Evolutionary conservation across 2,113 vertebrate species (phyloP).

Genomic region (Gavia stellata): DNA sequence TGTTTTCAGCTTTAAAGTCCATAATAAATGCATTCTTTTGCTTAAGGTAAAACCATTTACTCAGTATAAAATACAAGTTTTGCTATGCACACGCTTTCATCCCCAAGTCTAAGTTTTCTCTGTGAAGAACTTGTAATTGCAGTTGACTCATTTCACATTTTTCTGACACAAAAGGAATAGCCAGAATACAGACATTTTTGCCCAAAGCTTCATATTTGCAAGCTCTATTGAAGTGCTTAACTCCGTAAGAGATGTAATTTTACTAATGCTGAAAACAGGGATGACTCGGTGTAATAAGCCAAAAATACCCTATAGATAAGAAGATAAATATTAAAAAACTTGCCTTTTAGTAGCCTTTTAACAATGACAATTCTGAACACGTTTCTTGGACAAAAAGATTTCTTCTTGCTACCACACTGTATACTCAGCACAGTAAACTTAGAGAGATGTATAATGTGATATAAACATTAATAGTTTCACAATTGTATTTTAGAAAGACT

Average conservation of each 20-base stretch:
- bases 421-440: constrained; percentile 67
- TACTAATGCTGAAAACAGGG: background rate
- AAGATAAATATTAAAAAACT: constrained; percentile 49
- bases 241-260: background rate
- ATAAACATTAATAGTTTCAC: constrained; percentile 81
- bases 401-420: constrained; percentile 56
- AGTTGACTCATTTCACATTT: background rate
- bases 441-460: constrained; percentile 74
- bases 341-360: constrained; percentile 43
- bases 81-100: background rate
- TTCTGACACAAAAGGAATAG: background rate
- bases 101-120: background rate
- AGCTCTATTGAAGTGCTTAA: background rate
- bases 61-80: background rate
- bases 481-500: constrained; percentile 81
- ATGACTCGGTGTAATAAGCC: background rate
- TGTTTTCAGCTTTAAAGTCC: background rate
- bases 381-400: constrained; percentile 62
- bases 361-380: constrained; percentile 48
- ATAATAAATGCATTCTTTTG: background rate
- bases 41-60: background rate
- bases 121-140: background rate
- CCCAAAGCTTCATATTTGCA: background rate
- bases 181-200: background rate
- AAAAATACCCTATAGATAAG: constrained; percentile 42